Conservation (phyloP, 53 echinoderm and acorn worm genomes). For the Henricia sp. region DNA sequence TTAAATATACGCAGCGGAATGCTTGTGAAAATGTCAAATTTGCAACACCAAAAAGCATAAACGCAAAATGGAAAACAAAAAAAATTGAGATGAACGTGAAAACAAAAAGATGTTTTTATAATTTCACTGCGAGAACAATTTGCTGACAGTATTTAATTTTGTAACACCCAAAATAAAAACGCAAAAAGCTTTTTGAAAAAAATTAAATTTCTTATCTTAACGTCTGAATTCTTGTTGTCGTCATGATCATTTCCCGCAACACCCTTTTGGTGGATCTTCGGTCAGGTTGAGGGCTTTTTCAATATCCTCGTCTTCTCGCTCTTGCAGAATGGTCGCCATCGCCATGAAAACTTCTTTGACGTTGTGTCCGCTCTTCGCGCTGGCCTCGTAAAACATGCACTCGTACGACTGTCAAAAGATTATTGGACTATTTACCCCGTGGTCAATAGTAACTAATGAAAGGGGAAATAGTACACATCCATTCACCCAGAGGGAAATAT, state of each 20-base stretch:
- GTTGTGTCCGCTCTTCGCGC: constrained; percentile 84
- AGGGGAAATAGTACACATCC: not conserved
- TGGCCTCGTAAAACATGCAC: constrained; percentile 86
- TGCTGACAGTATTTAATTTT: too few species aligned
- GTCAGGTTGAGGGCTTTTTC: constrained; percentile 83
- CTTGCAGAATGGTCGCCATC: constrained; percentile 72
- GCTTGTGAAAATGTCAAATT: too few species aligned
- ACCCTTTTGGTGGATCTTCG: constrained; percentile 55
- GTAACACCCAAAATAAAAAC: too few species aligned
- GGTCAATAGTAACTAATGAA: not conserved
- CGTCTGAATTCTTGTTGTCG: too few species aligned
- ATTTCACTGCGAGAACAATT: too few species aligned
- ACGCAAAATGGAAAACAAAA: too few species aligned
- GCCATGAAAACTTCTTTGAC: constrained; percentile 70
- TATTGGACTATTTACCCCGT: not conserved
- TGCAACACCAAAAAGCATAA: too few species aligned
- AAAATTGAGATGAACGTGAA: too few species aligned
- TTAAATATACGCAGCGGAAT: too few species aligned
- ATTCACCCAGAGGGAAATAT: too few species aligned
- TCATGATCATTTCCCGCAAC: constrained; percentile 38
- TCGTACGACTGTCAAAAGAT: constrained; percentile 67
- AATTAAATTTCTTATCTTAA: not conserved
- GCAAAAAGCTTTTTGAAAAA: not conserved
- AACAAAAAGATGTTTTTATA: too few species aligned
- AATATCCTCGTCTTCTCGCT: constrained; percentile 88